Evolutionary conservation across 2,113 vertebrate species (phyloP), one percentile per base, ranked within the genome.

Genomic region (Pteropus alecto): DNA sequence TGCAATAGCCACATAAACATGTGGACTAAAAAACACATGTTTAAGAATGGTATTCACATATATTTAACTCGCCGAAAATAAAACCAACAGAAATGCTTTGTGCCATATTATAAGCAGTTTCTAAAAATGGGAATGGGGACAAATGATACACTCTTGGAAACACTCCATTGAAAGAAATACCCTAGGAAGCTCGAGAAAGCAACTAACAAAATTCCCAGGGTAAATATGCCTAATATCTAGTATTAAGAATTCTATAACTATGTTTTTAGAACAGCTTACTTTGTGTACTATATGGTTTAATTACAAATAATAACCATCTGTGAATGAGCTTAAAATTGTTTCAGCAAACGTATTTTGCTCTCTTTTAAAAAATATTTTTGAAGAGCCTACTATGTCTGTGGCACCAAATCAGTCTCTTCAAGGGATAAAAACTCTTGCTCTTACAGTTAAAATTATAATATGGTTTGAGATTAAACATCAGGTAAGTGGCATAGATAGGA

Each of bases 201-300:
- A 95, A 95, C 77, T 61, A 67, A 79, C 88, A 82, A 95, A 96
- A 96, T 65, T 73, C 51, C 82, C 94, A 94, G 89, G 78, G 83
- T 74, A 97, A 97, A 96, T 74, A 94, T 43, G 81, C 18, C 63
- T 96, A 97, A 96, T 95, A 92, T 94, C 97, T 97, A 97, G 94
- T 97, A 97, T 97, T 97, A 97, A 93, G 67, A 97, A 97, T 97
- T 97, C 95, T 96, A 68, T 98, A 97, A 94, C 96, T 97, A 95
- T 93, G 73, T 94, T 97, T 95, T 97, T 41, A 95, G 51, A 97
- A 92, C 16, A 92, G 77, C 92, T 97, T 91, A 94, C n/a, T 92
- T 95, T 97, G 89, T 56, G 56, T 18, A 89, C 82, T 97, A 83
- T 92, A 96, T 94, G 38, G 83, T 84, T 97, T 97, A 97, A 97